Evolutionary conservation across 2,113 vertebrate genomes (phyloP).

Genomic region (Passer domesticus): DNA sequence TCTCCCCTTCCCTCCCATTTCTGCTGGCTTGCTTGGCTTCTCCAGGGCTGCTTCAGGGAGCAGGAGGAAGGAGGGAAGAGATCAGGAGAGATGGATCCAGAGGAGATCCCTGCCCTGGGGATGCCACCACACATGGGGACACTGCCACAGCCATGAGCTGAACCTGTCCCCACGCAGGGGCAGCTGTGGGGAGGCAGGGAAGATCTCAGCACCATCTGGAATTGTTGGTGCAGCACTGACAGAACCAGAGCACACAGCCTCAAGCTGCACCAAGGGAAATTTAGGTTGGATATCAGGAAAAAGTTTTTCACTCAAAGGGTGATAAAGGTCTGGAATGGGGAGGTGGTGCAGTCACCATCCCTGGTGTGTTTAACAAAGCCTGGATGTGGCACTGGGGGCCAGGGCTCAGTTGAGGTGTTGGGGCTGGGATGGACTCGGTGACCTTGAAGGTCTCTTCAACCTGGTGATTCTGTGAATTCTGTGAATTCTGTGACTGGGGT

Average conservation of each 20-base stretch:
- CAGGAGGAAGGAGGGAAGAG: not conserved
- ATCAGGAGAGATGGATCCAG: not conserved
- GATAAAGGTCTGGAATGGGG: not conserved
- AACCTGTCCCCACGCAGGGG: rapidly evolving
- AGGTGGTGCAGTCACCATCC: not conserved
- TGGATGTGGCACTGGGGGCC: not conserved
- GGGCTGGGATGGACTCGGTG: not conserved
- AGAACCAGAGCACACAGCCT: not conserved
- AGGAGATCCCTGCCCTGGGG: not conserved
- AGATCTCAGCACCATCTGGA: not conserved
- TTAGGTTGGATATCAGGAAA: not conserved
- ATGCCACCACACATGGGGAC: rapidly evolving
- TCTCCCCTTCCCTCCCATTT: not conserved
- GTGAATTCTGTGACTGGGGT: not conserved
- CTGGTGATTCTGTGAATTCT: not conserved
- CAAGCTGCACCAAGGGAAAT: not conserved
- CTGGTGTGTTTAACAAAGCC: not conserved
- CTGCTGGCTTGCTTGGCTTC: not conserved
- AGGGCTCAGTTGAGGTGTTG: not conserved
- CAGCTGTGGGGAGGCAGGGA: not conserved
- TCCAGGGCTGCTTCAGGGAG: not conserved
- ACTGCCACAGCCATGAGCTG: rapidly evolving
- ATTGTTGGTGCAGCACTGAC: not conserved
- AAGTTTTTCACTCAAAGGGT: not conserved
- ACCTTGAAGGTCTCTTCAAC: not conserved